phyloP scores from a whole-genome alignment of 2,797 vertebrate genomes.

The Aphelocoma californica region DNA sequence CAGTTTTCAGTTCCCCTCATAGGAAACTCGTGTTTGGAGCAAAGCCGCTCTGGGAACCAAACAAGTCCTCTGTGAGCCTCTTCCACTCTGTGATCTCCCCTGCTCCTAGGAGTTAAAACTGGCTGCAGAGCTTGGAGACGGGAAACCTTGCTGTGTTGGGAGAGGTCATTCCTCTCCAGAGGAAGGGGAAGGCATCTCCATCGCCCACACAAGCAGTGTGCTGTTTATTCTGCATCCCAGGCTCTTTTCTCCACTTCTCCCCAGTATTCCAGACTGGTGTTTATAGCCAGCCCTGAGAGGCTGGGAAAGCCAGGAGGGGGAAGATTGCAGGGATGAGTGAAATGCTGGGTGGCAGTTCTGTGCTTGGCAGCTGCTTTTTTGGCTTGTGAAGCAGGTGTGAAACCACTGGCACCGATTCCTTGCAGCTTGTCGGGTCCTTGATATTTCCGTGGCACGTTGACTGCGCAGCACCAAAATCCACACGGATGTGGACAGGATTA shows the following conservation, averaged over 20 bases:
- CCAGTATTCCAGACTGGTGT: not conserved
- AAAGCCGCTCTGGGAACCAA: not conserved
- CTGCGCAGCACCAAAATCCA: not conserved
- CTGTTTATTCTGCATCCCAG: constrained; percentile 8
- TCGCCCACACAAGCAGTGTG: constrained; percentile 9
- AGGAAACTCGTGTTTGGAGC: not conserved
- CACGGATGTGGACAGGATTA: accelerated
- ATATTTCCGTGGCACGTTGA: accelerated
- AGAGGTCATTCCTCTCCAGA: constrained; percentile 28
- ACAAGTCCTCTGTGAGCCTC: not conserved
- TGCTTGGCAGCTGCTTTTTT: not conserved
- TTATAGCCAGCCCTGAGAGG: not conserved
- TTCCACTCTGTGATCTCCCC: not conserved
- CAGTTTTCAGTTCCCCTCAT: not conserved
- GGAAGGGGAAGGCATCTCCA: constrained; percentile 23
- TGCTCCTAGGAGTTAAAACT: not conserved
- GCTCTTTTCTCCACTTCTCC: not conserved
- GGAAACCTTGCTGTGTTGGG: not conserved
- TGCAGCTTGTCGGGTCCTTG: not conserved
- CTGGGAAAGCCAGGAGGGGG: not conserved
- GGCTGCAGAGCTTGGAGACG: not conserved
- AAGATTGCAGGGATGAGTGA: constrained; percentile 30
- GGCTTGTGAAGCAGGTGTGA: not conserved
- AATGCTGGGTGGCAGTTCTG: not conserved
- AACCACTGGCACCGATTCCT: not conserved